Percentiles rank a stretch among this genome's conserved stretches.
These are phyloP conservation scores for Philypnodon macrostomus DNA, from an alignment of 2,797 vertebrate genomes.

Conservation along the genomic window DNA sequence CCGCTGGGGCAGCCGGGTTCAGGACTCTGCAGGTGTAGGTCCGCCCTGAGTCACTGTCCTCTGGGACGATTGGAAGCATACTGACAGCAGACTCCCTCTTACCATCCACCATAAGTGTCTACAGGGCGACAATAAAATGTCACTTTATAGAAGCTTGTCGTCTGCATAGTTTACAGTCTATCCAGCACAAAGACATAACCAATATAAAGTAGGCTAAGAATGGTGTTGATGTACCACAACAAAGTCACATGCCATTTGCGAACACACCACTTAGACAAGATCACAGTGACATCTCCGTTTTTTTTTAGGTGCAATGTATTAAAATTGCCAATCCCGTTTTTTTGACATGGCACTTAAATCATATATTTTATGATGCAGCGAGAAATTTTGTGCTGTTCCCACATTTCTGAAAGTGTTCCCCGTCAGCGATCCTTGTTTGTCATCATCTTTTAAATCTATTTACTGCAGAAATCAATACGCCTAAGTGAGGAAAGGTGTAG, in stretches of 20 bases:
- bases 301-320: slow-evolving; percentile 49
- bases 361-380: slow-evolving; percentile 65
- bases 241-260: slow-evolving; percentile 29
- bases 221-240: slow-evolving; percentile 14
- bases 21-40: slow-evolving; percentile 86
- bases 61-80: slow-evolving; percentile 83
- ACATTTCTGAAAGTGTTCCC: slow-evolving; percentile 72
- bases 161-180: not conserved
- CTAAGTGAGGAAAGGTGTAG: slow-evolving; percentile 80
- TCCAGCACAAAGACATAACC: slow-evolving; percentile 8
- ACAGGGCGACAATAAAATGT: slow-evolving; percentile 16
- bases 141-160: slow-evolving; percentile 5
- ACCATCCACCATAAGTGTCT: slow-evolving; percentile 82
- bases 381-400: slow-evolving; percentile 72
- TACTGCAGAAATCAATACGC: slow-evolving; percentile 80
- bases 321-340: slow-evolving; percentile 55
- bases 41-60: slow-evolving; percentile 83
- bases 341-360: slow-evolving; percentile 63
- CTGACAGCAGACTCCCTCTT: slow-evolving; percentile 82
- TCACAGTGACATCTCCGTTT: slow-evolving; percentile 49
- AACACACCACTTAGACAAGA: slow-evolving; percentile 27
- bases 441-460: slow-evolving; percentile 82
- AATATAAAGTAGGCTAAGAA: slow-evolving; percentile 1
- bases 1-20: slow-evolving; percentile 84
- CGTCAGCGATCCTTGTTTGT: slow-evolving; percentile 75